A percentile compares a stretch with the other conserved stretches of the same genome.
These are phyloP conservation scores for Drosophila truncata DNA, from an alignment of 1,140 invertebrate species.

Conservation along the genomic window DNA sequence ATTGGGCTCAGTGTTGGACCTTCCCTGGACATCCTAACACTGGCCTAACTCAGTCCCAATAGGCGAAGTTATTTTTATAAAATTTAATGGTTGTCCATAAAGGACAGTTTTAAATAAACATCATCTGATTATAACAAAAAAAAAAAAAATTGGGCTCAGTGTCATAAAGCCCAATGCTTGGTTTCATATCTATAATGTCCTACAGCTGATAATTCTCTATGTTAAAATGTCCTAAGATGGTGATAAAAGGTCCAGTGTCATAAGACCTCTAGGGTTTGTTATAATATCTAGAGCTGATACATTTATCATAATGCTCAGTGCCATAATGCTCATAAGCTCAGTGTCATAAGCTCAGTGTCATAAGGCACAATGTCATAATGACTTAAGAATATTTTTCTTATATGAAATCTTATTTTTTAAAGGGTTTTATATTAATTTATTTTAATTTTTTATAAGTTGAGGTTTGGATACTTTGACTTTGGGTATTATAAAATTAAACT, in stretches of 20 bases:
- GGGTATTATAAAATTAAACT: not conserved
- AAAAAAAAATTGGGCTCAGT: too few relatives aligned
- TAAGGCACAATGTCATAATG: not conserved
- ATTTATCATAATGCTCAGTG: not conserved
- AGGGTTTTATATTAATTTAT: too few relatives aligned
- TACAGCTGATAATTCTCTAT: not conserved
- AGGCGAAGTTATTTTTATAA: too few relatives aligned
- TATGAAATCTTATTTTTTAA: not conserved
- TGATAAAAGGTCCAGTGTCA: too few relatives aligned
- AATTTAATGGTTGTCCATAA: too few relatives aligned
- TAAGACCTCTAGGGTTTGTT: not conserved
- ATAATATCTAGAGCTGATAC: not conserved
- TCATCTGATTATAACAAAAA: too few relatives aligned
- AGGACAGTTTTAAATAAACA: too few relatives aligned
- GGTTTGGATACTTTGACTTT: not conserved
- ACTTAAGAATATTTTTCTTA: not conserved
- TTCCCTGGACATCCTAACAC: too few relatives aligned
- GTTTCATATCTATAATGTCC: not conserved
- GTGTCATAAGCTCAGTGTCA: not conserved
- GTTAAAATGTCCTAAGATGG: not conserved
- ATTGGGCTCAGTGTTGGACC: too few relatives aligned
- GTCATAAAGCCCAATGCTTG: not conserved
- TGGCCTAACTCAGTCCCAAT: too few relatives aligned
- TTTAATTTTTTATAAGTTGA: not conserved
- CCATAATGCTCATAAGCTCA: not conserved